Base-by-base conservation (phyloP, 37 sponge, comb jelly and placozoan genomes). In the Ianthella basta region DNA sequence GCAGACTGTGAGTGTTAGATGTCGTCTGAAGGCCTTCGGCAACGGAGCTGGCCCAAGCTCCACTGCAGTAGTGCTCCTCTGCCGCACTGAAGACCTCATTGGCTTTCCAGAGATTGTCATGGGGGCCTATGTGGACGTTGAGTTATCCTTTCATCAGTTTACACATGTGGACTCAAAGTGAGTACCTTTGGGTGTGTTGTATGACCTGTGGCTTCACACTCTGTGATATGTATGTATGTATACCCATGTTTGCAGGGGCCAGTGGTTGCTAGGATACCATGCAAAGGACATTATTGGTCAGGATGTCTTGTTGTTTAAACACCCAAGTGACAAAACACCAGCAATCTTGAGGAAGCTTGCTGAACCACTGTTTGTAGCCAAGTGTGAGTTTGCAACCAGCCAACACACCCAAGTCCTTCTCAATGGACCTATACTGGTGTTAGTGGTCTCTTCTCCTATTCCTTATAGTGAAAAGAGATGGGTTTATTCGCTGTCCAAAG, bases 41-140 rank as follows among this genome's bases (percentile, higher is more conserved):
- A 69, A 30, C 27, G 33, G 1, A 33, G 34, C 12, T 18, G 32
- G 34, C 35, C 34, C 70, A 32, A 35, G 10, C 32, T 69, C 70
- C 19, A 35, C 34, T 4, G 70, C 70, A 4, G 70, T 35, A 34
- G 70, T 69, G 2, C 35, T 69, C 33, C 33, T 69, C 32, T 69
- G 70, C 33, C 29, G 70, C 18, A 69, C 35, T 32, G 70, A 69
- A 30, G 70, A 69, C 70, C 34, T 69, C 32, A 69, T 69, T 69
- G 70, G 70, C 18, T 32, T 69, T 2, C 70, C 70, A 18, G 70
- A 69, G 70, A 69, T 69, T 27, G 70, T 69, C 32, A 69, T 69
- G 70, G 70, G 70, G 27, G 70, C 35, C 1, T 69, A 69, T 30
- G 34, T 69, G 19, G 70, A 69, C 70, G 1, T 0, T 30, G 34